phyloP scores from a whole-genome alignment of 2,888 invertebrate genomes.

The Drosophila sordidula region DNA sequence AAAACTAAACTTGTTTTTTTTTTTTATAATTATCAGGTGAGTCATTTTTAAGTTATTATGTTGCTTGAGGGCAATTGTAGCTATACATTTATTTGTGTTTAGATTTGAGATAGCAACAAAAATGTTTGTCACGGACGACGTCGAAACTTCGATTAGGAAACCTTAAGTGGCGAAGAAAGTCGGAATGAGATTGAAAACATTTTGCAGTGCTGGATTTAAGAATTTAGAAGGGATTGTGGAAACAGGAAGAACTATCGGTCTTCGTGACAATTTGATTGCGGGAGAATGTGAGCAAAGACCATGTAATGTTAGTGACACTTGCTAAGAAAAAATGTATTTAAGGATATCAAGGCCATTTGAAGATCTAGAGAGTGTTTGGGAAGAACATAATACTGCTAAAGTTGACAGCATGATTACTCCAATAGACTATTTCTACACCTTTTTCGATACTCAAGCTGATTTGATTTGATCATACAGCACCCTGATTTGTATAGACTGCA shows the following conservation, averaged over 20 bases:
- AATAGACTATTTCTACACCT: slow-evolving; percentile 6
- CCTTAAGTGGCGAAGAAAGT: no score
- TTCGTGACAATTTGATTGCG: slow-evolving; percentile 2
- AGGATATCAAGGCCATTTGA: slow-evolving; percentile 8
- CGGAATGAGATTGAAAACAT: no score
- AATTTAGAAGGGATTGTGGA: neutral
- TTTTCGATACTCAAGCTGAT: slow-evolving; percentile 1
- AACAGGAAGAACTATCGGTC: slow-evolving; percentile 6
- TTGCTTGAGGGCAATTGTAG: neutral
- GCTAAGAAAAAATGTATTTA: slow-evolving; percentile 1
- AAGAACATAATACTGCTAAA: slow-evolving; percentile 1
- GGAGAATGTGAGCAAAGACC: neutral
- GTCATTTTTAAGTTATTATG: neutral
- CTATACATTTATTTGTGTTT: neutral
- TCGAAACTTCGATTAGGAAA: no score
- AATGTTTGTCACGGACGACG: no score
- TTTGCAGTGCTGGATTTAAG: no score
- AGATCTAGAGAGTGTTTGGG: slow-evolving; percentile 9
- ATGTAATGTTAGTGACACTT: slow-evolving; percentile 2
- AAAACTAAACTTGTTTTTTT: neutral
- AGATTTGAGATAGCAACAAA: neutral
- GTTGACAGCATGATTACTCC: neutral
- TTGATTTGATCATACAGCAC: slow-evolving; percentile 12
- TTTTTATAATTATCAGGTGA: neutral
- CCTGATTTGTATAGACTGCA: slow-evolving; percentile 11